Evolutionary conservation across 2,888 invertebrate species (phyloP), one percentile per base, ranked within the genome.

Genomic region (Ceraclea dissimilis): DNA sequence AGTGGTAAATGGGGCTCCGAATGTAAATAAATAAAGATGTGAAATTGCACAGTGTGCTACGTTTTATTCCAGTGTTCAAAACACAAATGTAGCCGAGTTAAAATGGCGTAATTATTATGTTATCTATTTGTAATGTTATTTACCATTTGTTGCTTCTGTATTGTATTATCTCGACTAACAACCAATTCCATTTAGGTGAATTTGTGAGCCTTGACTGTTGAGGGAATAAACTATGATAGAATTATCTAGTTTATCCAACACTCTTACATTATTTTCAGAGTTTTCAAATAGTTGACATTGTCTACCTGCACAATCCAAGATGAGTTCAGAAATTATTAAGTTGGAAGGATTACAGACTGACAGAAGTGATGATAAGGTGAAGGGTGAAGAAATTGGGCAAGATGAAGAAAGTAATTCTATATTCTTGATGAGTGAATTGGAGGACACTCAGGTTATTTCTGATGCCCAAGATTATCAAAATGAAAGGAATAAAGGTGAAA

Each of bases 1-100:
- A 69, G 69, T 69, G 70, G 71, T 69, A 39, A 49, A 47, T 47
- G n/a, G 51, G 22, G 31, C 52, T 26, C 13, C n/a, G 21, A n/a
- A 18, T 47, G 19, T 19, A 8, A 17, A 16, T 11, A 47, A 47
- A 17, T 47, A 47, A n/a, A n/a, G n/a, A n/a, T n/a, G n/a, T 47
- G 47, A 47, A 19, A 8, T 19, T 8, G 10, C 17, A 6, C n/a
- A 47, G 6, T n/a, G 6, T 6, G 11, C 6, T 31, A 31, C 31
- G 6, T 31, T 31, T 31, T 8, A 31, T 31, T 31, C 8, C 31
- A 8, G 31, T 8, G 31, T 31, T 31, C 11, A 31, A 8, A 31
- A 31, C 31, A 11, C 31, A 6, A 8, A 8, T 8, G 8, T 31
- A 31, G 6, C 11, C 8, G 8, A 31, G 31, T 8, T 31, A 31